A percentile compares a stretch with the other conserved stretches of the same genome.
These are phyloP conservation scores for Drosophila kikkawai DNA, from an alignment of 1,140 invertebrate species.

Conservation along the genomic window DNA sequence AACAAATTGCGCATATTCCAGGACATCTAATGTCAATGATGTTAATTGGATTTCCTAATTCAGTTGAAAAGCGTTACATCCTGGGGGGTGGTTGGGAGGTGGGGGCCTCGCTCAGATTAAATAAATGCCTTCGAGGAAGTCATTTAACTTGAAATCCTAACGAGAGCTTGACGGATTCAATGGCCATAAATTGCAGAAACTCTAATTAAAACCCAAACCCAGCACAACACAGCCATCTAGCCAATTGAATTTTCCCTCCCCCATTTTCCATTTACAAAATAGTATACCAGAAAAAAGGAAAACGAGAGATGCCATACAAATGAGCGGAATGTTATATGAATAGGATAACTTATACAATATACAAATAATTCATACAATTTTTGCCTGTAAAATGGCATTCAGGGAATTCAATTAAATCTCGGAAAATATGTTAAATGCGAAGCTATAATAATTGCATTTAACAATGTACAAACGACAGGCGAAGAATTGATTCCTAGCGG, in stretches of 20 bases:
- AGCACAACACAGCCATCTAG: neutral
- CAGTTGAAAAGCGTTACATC: conserved; percentile 63
- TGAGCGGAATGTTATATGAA: neutral
- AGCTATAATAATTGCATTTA: conserved; percentile 10
- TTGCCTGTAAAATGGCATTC: neutral
- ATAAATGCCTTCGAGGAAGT: conserved; percentile 9
- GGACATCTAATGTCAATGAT: conserved; percentile 78
- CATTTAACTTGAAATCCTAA: conserved; percentile 12
- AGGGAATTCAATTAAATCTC: conserved; percentile 9
- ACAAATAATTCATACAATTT: neutral
- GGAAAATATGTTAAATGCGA: neutral
- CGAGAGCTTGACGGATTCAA: conserved; percentile 8
- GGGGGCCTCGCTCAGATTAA: neutral
- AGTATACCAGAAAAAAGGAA: neutral
- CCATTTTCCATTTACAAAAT: neutral
- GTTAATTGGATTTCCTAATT: conserved; percentile 83
- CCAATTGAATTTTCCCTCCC: neutral
- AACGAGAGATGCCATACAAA: neutral
- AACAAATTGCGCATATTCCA: conserved; percentile 77
- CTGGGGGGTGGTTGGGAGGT: neutral
- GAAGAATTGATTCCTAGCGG: neutral
- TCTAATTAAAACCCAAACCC: neutral
- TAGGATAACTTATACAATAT: conserved; percentile 10
- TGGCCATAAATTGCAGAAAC: conserved; percentile 8
- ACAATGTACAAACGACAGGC: neutral